These are phyloP conservation scores for Epinotia bilunana DNA, from an alignment of 2,888 invertebrate genomes.

Conservation along the genomic window DNA sequence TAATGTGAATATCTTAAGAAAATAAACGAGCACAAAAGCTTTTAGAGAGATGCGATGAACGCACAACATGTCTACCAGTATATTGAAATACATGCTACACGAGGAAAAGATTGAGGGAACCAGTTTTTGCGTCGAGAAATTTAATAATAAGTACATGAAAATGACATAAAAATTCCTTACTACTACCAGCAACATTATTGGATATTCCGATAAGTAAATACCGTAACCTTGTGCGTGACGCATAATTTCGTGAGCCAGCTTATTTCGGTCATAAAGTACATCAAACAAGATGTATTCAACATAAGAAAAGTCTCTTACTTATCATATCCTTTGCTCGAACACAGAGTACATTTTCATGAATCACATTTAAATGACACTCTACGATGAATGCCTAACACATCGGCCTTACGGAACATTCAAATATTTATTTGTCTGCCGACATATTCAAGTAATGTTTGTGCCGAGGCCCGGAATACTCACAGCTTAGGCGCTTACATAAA, in stretches of 20 bases:
- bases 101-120: conserved; percentile 24
- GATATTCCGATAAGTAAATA: conserved; percentile 40
- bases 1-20: conserved; percentile 61
- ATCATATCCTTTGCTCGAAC: conserved; percentile 43
- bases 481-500: conserved; percentile 40
- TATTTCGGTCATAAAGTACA: conserved; percentile 28
- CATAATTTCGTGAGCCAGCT: conserved; percentile 30
- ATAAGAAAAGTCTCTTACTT: conserved; percentile 50
- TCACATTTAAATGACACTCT: conserved; percentile 65
- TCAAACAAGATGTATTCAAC: conserved; percentile 25
- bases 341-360: conserved; percentile 62
- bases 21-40: conserved; percentile 72
- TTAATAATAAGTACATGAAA: conserved; percentile 22
- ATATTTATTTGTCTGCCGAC: conserved; percentile 63
- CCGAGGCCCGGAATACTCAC: conserved; percentile 32
- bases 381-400: conserved; percentile 63
- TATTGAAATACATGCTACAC: background rate
- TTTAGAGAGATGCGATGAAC: conserved; percentile 65
- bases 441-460: conserved; percentile 50
- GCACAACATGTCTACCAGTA: conserved; percentile 24
- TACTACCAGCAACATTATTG: conserved; percentile 30
- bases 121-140: conserved; percentile 7
- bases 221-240: conserved; percentile 12
- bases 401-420: conserved; percentile 56
- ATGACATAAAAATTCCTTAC: conserved; percentile 29